Base-by-base conservation (phyloP, 2,888 invertebrate genomes). In the Cheilosia soror region DNA sequence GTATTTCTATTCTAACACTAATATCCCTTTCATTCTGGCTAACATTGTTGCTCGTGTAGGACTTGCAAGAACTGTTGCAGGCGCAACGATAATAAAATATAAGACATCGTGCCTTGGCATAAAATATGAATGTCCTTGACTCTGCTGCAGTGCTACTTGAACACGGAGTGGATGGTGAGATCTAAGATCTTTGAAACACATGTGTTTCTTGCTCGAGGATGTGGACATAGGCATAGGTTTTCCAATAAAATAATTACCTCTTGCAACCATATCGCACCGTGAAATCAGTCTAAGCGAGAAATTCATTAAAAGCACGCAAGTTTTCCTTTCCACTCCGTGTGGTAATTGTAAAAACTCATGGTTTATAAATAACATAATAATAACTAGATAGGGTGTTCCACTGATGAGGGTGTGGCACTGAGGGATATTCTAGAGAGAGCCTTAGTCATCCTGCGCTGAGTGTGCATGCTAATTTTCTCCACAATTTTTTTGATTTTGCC, bases 381-480 rank as follows among this genome's bases (percentile, higher is more conserved):
- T 11, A 13, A 69, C n/a, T 40, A 13, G 31, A 15, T 31, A 47
- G n/a, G 31, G 51, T 27, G 6, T 49, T 51, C 27, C 25, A 51
- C 49, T 69, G 57, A 1, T 42, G 65, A 66, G 84, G 80, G 84
- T 76, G 84, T 80, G 80, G 84, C 84, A 66, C 33, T 44, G 60
- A 71, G 84, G 65, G 62, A 85, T 55, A 55, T 75, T 65, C 25
- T 69, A 55, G 4, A 44, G 4, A 44, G 63, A 84, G 63, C 57
- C 79, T 84, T 84, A 84, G 80, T 84, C 84, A 84, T 84, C 84
- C 80, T 84, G 80, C 53, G 27, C 42, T 68, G 55, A 63, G 13
- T 73, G 53, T 72, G 29, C 53, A 58, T 42, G 27, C 49, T 57
- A 42, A 25, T 33, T 11, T 51, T 25, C 2, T 33, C 44, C 29